Evolutionary conservation across 2,888 invertebrate genomes (phyloP), one percentile per base, ranked within the genome.

Genomic region (Hyppa rectilinea): DNA sequence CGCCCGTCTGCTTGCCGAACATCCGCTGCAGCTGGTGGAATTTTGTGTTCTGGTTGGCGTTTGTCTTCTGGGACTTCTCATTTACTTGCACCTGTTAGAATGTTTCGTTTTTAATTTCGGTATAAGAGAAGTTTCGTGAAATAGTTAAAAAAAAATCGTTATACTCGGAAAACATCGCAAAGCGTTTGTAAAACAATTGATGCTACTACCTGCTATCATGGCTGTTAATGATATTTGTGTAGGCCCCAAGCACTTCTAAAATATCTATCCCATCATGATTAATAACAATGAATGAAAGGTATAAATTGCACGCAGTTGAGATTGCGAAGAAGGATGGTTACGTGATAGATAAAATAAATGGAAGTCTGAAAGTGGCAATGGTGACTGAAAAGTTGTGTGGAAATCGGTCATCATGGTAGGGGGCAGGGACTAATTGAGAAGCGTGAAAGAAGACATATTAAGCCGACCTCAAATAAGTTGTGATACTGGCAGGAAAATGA

Each of bases 1-100:
- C 95, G 36, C 93, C 93, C 23, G 96, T 94, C 84, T 96, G 96
- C 75, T 96, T 97, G 63, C 97, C 97, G 91, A 98, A 98, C 95
- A 97, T 97, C 70, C 97, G 97, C 90, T 98, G 98, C 81, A 98
- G 95, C 86, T 98, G 97, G 87, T 98, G 98, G 92, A 98, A 98
- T 92, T 98, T 98, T 9, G 98, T 98, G 87, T 96, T 97, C 88
- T 98, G 97, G 91, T 98, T 98, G 53, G 97, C 97, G 82, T 96
- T 97, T 0, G 98, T 98, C 89, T 98, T 98, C 86, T 97, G 97
- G 63, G 96, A 97, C 87, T 98, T 98, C 85, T 98, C 97, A 43
- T 96, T 96, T 65, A 96, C 85, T 83, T 90, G 89, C 38, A 89
- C 85, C 90, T 90, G 85, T 38, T 55, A 55, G 17, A 40, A 55